Percentiles rank a stretch among this genome's conserved stretches.
These are phyloP conservation scores for Orchesella flavescens DNA, from an alignment of 2,888 invertebrate species.

Conservation along the genomic window DNA sequence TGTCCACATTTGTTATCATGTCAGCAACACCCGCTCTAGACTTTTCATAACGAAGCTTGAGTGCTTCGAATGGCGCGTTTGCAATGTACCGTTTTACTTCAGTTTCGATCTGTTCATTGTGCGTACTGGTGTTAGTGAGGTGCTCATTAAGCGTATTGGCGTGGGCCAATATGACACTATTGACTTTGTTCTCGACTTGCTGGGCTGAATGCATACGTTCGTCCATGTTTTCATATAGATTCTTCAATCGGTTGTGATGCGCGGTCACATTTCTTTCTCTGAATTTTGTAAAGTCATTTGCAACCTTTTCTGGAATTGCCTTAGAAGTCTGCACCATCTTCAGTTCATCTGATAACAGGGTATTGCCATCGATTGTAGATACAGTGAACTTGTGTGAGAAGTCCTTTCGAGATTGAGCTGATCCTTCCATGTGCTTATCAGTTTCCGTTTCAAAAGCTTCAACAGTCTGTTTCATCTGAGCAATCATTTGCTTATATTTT, in stretches of 20 bases:
- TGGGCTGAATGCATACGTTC: neutral
- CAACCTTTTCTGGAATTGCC: neutral
- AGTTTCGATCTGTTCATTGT: neutral
- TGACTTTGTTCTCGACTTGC: neutral
- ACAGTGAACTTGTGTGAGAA: neutral
- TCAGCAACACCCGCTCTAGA: neutral
- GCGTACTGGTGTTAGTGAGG: neutral
- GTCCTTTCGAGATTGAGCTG: neutral
- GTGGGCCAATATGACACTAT: neutral
- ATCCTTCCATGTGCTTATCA: neutral
- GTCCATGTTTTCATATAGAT: neutral
- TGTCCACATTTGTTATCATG: neutral
- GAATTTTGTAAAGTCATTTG: neutral
- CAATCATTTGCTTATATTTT: neutral
- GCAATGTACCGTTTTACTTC: neutral
- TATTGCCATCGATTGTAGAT: neutral
- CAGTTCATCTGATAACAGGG: neutral
- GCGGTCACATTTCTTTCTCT: neutral
- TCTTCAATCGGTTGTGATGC: neutral
- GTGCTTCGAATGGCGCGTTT: neutral
- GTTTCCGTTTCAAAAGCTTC: neutral
- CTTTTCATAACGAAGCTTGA: no score
- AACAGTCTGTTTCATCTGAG: neutral
- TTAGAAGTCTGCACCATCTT: neutral
- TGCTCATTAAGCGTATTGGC: neutral